phyloP scores from a whole-genome alignment of 2,888 invertebrate genomes.

The Drosophila borborema region DNA sequence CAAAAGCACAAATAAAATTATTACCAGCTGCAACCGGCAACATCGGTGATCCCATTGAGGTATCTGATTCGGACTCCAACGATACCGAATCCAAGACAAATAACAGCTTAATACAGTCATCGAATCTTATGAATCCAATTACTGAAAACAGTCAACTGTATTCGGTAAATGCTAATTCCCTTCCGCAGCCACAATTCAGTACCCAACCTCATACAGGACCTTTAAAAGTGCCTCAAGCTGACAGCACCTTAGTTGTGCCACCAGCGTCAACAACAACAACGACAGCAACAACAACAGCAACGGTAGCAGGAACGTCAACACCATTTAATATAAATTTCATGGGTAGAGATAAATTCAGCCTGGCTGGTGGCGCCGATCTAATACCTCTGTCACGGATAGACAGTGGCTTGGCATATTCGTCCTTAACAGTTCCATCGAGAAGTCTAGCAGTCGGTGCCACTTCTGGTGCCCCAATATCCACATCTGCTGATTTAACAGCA shows the following conservation, averaged over 20 bases:
- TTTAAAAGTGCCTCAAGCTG: conserved; percentile 34
- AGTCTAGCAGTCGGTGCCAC: conserved; percentile 67
- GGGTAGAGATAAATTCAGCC: conserved; percentile 68
- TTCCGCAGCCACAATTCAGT: conserved; percentile 26
- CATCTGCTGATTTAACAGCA: background rate
- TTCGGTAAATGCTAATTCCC: conserved; percentile 9
- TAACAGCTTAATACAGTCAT: conserved; percentile 16
- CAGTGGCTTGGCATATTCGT: conserved; percentile 71
- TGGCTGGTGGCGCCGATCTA: conserved; percentile 83
- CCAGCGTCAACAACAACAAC: background rate
- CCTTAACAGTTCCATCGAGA: conserved; percentile 67
- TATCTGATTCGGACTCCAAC: conserved; percentile 77
- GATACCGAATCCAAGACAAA: conserved; percentile 45
- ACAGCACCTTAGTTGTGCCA: conserved; percentile 17
- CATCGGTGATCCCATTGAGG: conserved; percentile 80
- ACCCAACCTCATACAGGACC: conserved; percentile 26
- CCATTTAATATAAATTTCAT: conserved; percentile 60
- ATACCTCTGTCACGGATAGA: conserved; percentile 72
- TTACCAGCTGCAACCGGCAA: conserved; percentile 60
- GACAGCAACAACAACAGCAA: background rate
- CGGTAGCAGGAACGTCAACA: conserved; percentile 5
- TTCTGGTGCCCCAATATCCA: conserved; percentile 20
- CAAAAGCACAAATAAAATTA: conserved; percentile 5
- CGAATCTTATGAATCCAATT: conserved; percentile 16
- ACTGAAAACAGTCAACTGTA: conserved; percentile 8